Conservation (phyloP, 2,888 invertebrate species). For the Steinernema scapterisci region DNA sequence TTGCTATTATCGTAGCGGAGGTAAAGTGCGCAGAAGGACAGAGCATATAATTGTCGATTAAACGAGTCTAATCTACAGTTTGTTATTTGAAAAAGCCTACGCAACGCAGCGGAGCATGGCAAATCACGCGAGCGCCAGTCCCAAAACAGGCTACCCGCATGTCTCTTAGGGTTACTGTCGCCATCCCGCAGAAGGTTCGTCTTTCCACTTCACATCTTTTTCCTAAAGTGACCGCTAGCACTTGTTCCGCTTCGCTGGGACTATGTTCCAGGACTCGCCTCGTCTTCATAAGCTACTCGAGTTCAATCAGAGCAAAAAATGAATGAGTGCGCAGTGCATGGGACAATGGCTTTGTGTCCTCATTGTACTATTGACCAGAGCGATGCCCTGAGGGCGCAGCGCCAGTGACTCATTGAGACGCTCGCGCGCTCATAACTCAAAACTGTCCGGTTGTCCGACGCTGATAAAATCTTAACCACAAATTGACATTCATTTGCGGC, state of each 20-base stretch:
- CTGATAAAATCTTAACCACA: slow-evolving; percentile 27
- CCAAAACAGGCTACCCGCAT: slow-evolving; percentile 1
- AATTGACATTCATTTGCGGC: slow-evolving; percentile 26
- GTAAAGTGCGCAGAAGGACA: slow-evolving; percentile 8
- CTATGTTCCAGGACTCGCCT: neutral
- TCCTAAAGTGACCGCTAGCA: neutral
- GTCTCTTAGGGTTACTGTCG: neutral
- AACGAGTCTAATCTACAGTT: slow-evolving; percentile 29
- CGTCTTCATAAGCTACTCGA: neutral
- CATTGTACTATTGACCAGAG: neutral
- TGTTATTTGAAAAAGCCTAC: slow-evolving; percentile 1
- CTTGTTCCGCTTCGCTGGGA: slow-evolving; percentile 9
- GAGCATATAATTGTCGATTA: slow-evolving; percentile 28
- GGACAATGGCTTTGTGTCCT: slow-evolving; percentile 25
- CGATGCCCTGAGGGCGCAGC: neutral
- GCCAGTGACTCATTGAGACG: neutral
- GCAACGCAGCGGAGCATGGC: neutral
- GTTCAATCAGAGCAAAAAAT: neutral
- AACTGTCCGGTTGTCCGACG: neutral
- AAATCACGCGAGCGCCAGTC: neutral
- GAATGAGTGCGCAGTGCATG: neutral
- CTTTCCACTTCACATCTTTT: neutral
- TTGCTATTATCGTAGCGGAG: slow-evolving; percentile 27
- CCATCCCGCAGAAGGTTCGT: neutral
- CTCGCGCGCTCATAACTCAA: slow-evolving; percentile 13